Evolutionary conservation across 2,797 vertebrate genomes (phyloP).

Genomic region (Sphaeramia orbicularis): DNA sequence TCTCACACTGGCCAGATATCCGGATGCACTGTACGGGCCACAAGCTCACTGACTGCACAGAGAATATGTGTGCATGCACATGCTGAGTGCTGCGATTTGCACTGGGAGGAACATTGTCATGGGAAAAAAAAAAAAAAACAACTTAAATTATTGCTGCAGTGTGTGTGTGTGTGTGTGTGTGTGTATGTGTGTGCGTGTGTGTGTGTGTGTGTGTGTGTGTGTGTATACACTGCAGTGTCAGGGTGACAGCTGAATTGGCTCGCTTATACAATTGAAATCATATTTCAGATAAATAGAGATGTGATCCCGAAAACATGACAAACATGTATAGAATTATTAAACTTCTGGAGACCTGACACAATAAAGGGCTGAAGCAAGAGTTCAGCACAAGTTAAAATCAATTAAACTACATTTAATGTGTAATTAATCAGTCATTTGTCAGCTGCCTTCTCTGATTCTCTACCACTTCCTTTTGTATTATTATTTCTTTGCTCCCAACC

Average conservation of each 20-base stretch:
- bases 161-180: slow-evolving; percentile 11
- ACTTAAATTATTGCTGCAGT: slow-evolving; percentile 5
- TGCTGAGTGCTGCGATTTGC: slow-evolving; percentile 36
- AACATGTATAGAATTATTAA: slow-evolving; percentile 3
- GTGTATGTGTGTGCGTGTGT: neutral
- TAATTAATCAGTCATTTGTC: slow-evolving; percentile 59
- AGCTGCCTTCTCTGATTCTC: slow-evolving; percentile 21
- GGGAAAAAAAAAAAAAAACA: neutral
- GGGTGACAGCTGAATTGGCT: neutral
- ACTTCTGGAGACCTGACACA: slow-evolving; percentile 11
- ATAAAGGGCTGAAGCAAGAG: slow-evolving; percentile 26
- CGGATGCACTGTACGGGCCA: slow-evolving; percentile 30
- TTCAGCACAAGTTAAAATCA: slow-evolving; percentile 39
- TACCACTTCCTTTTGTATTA: slow-evolving; percentile 20
- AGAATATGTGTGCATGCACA: slow-evolving; percentile 30
- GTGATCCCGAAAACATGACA: slow-evolving; percentile 1
- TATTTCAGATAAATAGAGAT: slow-evolving; percentile 8
- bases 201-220: slow-evolving; percentile 5
- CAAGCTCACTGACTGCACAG: slow-evolving; percentile 7
- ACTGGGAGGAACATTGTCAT: slow-evolving; percentile 10
- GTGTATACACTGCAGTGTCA: slow-evolving; percentile 1
- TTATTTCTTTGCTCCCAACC: slow-evolving; percentile 36
- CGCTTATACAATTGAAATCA: slow-evolving; percentile 1
- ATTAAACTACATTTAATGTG: slow-evolving; percentile 50
- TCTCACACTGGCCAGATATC: slow-evolving; percentile 47